These are phyloP conservation scores for Synanthedon andrenaeformis DNA, from an alignment of 2,888 invertebrate genomes.

Conservation along the genomic window DNA sequence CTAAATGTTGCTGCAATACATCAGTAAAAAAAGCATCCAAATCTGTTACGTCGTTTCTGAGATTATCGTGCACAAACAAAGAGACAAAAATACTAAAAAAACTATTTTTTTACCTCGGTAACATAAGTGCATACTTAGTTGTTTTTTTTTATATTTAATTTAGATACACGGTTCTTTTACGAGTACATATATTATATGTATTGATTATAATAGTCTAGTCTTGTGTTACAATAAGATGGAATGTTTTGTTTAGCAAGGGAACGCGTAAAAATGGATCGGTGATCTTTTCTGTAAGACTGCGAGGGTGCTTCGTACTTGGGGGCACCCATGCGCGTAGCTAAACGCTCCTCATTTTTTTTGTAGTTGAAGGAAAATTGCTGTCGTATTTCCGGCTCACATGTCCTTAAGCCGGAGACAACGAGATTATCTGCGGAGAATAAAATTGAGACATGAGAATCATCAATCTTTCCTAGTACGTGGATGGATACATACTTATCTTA, in stretches of 20 bases:
- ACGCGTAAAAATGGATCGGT: not conserved
- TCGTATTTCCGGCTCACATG: conserved; percentile 66
- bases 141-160: too few species aligned
- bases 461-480: conserved; percentile 38
- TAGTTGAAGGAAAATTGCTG: conserved; percentile 65
- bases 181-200: too few species aligned
- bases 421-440: conserved; percentile 65
- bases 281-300: not conserved
- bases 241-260: not conserved
- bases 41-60: too few species aligned
- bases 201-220: not conserved
- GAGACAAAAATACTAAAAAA: too few species aligned
- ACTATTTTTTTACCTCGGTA: too few species aligned
- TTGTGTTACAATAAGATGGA: not conserved
- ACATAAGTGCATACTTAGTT: too few species aligned
- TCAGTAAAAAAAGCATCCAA: too few species aligned
- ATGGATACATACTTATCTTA: conserved; percentile 16
- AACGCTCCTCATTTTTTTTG: conserved; percentile 62
- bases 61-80: too few species aligned
- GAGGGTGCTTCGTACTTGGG: conserved; percentile 17
- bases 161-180: too few species aligned
- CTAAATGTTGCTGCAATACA: too few species aligned
- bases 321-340: conserved; percentile 50
- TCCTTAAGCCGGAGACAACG: conserved; percentile 65
- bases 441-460: conserved; percentile 59